Base-by-base conservation (phyloP, 2,797 vertebrate species). In the Percopsis omiscomaycus region DNA sequence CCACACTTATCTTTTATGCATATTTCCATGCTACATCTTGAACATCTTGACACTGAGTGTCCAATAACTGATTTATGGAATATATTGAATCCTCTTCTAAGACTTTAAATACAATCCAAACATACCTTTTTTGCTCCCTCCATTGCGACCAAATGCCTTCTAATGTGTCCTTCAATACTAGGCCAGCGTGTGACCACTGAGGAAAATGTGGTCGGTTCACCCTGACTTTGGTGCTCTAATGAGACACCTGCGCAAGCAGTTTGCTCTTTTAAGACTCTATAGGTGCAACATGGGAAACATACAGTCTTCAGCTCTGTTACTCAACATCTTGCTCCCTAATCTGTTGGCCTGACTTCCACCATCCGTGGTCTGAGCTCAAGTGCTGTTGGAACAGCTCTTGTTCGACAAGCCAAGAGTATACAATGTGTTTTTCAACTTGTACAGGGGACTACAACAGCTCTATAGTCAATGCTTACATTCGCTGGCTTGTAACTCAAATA, bases 81-180 rank as follows among this genome's bases (percentile, higher is more conserved):
- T n/a, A 5, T 11, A 3, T 12, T 11, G 28, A 27, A 55, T 56
- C 45, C 14, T 49, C 4, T 32, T 10, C 14, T 12, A 66, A 71
- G 0, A 0, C 2, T 32, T 67, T 27, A 27, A 59, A 28, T 64
- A 15, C 44, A 71, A 57, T 45, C 8, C 6, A 3, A 47, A 80
- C 85, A 50, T 89, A 92, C 89, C 89, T 89, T 82, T 11, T 84
- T 59, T 22, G 60, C 76, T 72, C 74, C 82, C 12, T 80, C 87
- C 89, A 91, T 92, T 22, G 45, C 52, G 16, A 16, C 50, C 66
- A 55, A 32, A 66, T 51, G 32, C 37, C 66, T 46, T 56, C 55
- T 65, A 55, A 56, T 30, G 3, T 32, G 30, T 77, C 30, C 66
- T 50, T 78, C 46, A n/a, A 73, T 69, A 76, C 28, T 27, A 1